Evolutionary conservation across 2,888 invertebrate species (phyloP).

Genomic region (Kuschelorhynchus macadamiae): DNA sequence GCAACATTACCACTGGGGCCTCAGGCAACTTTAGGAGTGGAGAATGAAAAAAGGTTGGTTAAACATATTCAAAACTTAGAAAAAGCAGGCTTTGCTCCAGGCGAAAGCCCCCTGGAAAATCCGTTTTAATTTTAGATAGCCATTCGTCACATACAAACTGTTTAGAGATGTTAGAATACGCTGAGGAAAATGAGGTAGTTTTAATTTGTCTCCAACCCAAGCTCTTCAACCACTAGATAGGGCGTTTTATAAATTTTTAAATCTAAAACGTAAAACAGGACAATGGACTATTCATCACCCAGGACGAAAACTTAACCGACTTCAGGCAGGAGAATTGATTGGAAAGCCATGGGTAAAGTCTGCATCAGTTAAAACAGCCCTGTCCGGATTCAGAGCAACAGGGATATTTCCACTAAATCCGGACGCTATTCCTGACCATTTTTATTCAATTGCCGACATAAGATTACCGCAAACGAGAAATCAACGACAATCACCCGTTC

Average conservation of each 20-base stretch:
- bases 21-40: not conserved
- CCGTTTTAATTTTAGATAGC: too few relatives aligned
- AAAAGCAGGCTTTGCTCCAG: slow-evolving; percentile 2
- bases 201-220: too few relatives aligned
- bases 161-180: too few relatives aligned
- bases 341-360: too few relatives aligned
- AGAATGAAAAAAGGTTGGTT: slow-evolving; percentile 3
- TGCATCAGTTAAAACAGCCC: slow-evolving; percentile 29
- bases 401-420: slow-evolving; percentile 44
- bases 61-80: slow-evolving; percentile 1
- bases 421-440: slow-evolving; percentile 32
- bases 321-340: slow-evolving; percentile 17
- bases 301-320: slow-evolving; percentile 18
- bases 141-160: too few relatives aligned
- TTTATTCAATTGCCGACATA: slow-evolving; percentile 26
- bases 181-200: too few relatives aligned
- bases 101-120: not conserved
- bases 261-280: too few relatives aligned
- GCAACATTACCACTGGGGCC: not conserved
- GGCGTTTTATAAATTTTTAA: too few relatives aligned
- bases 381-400: slow-evolving; percentile 36
- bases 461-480: too few relatives aligned
- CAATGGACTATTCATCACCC: slow-evolving; percentile 15
- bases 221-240: too few relatives aligned
- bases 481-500: too few relatives aligned